Percentiles rank a stretch among this genome's conserved stretches.
These are phyloP conservation scores for Megaleporinus macrocephalus DNA, from an alignment of 2,113 vertebrate genomes.

Conservation along the genomic window DNA sequence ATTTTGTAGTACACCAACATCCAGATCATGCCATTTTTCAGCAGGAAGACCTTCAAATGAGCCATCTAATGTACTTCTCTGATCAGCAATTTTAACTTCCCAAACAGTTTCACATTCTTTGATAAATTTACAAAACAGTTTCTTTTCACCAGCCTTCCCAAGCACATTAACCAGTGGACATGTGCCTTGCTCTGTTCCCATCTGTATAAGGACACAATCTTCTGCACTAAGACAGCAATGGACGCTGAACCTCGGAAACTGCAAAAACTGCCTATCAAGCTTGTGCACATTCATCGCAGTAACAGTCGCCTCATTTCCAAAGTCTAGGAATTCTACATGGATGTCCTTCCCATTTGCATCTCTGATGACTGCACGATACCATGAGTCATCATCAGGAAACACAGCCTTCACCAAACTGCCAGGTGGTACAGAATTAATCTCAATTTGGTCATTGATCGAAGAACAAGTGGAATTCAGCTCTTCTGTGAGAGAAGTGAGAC, in stretches of 20 bases:
- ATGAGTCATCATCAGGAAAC: slow-evolving; percentile 79
- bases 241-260: slow-evolving; percentile 73
- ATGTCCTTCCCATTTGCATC: slow-evolving; percentile 62
- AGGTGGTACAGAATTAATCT: slow-evolving; percentile 59
- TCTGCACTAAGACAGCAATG: slow-evolving; percentile 70
- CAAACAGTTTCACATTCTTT: slow-evolving; percentile 69
- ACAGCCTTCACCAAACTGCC: slow-evolving; percentile 79
- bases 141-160: slow-evolving; percentile 62
- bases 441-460: slow-evolving; percentile 38
- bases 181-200: neutral
- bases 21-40: slow-evolving; percentile 10
- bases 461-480: slow-evolving; percentile 68
- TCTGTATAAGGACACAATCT: slow-evolving; percentile 27
- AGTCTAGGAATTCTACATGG: slow-evolving; percentile 82
- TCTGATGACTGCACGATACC: slow-evolving; percentile 81
- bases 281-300: slow-evolving; percentile 56
- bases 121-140: slow-evolving; percentile 79
- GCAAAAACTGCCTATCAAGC: slow-evolving; percentile 64
- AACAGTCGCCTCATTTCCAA: slow-evolving; percentile 79
- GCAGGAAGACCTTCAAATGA: neutral
- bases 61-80: slow-evolving; percentile 61
- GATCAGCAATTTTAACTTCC: slow-evolving; percentile 74
- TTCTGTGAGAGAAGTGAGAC: slow-evolving; percentile 73
- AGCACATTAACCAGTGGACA: slow-evolving; percentile 70
- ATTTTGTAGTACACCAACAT: neutral